A percentile compares a stretch with the other conserved stretches of the same genome.
Evolutionary conservation across 2,113 vertebrate genomes (phyloP).

Genomic region (Prochilodus magdalenae): DNA sequence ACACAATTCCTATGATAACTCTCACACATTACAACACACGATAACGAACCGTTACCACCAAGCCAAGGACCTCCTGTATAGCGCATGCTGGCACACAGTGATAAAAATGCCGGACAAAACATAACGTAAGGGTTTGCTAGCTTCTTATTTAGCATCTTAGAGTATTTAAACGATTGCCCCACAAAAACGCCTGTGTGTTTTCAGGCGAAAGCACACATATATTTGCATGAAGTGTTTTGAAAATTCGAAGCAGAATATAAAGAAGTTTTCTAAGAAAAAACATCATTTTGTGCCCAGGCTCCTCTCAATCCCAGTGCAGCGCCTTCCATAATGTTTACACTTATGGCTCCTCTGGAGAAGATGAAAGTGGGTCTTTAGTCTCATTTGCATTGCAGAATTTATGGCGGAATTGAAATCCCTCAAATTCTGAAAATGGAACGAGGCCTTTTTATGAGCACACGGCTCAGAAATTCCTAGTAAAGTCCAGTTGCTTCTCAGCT

Average conservation of each 20-base stretch:
- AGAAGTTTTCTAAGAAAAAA: conserved; percentile 21
- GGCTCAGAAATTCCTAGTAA: conserved; percentile 41
- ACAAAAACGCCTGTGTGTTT: neutral
- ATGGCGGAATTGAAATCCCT: conserved; percentile 50
- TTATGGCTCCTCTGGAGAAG: conserved; percentile 36
- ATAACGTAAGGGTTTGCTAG: neutral
- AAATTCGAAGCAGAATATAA: neutral
- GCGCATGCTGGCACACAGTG: neutral
- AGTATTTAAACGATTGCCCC: neutral
- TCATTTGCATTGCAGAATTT: conserved; percentile 52
- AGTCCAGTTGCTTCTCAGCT: conserved; percentile 43
- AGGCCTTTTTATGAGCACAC: conserved; percentile 34
- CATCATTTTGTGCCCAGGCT: conserved; percentile 14
- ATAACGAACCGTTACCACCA: neutral
- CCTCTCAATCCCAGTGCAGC: conserved; percentile 10
- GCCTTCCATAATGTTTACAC: conserved; percentile 46
- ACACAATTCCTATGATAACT: conserved; percentile 48
- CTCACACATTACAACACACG: conserved; percentile 39
- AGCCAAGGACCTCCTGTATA: neutral
- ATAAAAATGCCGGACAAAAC: neutral
- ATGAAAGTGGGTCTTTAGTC: conserved; percentile 48
- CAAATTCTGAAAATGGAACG: conserved; percentile 20
- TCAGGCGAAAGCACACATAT: neutral
- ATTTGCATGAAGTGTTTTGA: conserved; percentile 17
- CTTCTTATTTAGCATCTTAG: neutral